These are phyloP conservation scores for Cactoblastis cactorum DNA, from an alignment of 2,888 invertebrate species.

Conservation along the genomic window DNA sequence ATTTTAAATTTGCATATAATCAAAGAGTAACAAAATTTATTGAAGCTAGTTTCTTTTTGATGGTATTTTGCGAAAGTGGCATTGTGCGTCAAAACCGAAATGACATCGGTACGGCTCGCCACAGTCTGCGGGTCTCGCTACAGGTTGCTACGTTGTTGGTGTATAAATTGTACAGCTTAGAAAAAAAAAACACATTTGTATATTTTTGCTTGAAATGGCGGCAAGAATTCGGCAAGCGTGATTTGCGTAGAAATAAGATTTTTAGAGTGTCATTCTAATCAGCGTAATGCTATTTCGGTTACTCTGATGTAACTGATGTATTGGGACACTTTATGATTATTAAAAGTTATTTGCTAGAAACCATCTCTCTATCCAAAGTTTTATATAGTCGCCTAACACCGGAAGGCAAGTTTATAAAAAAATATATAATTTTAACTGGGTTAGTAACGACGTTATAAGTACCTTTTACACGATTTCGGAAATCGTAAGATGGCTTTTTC, in stretches of 20 bases:
- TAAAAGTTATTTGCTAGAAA: too few species aligned
- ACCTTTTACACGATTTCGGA: too few species aligned
- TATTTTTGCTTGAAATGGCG: constrained; percentile 70
- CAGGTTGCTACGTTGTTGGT: constrained; percentile 47
- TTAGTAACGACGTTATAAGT: too few species aligned
- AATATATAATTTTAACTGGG: too few species aligned
- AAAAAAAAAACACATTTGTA: constrained; percentile 60
- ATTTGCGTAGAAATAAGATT: constrained; percentile 54
- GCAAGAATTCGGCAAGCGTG: constrained; percentile 54
- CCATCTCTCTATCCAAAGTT: too few species aligned
- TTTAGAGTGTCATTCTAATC: constrained; percentile 37
- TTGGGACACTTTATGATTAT: constrained; percentile 1
- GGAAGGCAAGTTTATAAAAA: not conserved
- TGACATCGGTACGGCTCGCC: constrained; percentile 16
- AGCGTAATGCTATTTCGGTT: constrained; percentile 25
- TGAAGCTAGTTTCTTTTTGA: not conserved
- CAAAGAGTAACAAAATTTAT: not conserved
- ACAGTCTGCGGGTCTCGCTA: constrained; percentile 23
- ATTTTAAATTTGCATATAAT: not conserved
- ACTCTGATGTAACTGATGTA: constrained; percentile 21
- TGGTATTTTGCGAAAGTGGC: not conserved
- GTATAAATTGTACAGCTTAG: constrained; percentile 75
- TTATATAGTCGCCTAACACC: too few species aligned
- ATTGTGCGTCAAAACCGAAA: not conserved
- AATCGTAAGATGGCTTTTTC: too few species aligned